Evolutionary conservation across 2,113 vertebrate genomes (phyloP), one percentile per base, ranked within the genome.

Genomic region (Misgurnus anguillicaudatus): DNA sequence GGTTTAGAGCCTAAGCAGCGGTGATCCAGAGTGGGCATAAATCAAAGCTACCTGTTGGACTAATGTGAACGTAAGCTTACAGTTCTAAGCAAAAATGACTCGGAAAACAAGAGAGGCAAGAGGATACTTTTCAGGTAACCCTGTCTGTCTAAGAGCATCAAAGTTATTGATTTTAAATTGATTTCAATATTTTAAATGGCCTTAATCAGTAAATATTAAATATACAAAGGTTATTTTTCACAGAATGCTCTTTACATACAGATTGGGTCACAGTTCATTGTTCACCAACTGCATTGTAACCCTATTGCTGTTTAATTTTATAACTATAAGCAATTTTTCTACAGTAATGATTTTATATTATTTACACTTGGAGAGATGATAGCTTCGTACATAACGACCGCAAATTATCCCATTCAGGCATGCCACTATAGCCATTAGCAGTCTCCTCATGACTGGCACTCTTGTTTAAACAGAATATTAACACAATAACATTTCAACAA

Each of bases 1-100:
- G 79, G 74, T 72, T 36, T 77, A 53, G 77, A 72, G 79, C 83
- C 78, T 71, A 83, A 86, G 83, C 67, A 69, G 79, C 70, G 65
- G 82, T 13, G 73, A 79, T 86, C 80, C 75, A 80, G 71, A 82
- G 75, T 82, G 71, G 66, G 82, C 85, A 88, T 89, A 85, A 86
- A 89, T 88, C 85, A 86, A 79, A 73, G 47, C 31, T 31, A 76
- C 78, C 74, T 76, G 72, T 81, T 85, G 89, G 83, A 83, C 74
- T 78, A 86, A 70, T 17, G 19, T 41, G 5, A 60, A 89, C 89
- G 72, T 87, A 66, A 19, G 51, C 70, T 87, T 83, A 80, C 78
- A 81, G 78, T 86, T 89, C 85, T 88, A 82, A 89, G 83, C 83
- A 86, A 84, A 88, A 62, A 55, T 39, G n/a, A n/a, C n/a, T n/a